Percentiles rank a stretch among this genome's conserved stretches.
phyloP scores from a whole-genome alignment of 2,888 invertebrate species.

The Troides oblongomaculatus region DNA sequence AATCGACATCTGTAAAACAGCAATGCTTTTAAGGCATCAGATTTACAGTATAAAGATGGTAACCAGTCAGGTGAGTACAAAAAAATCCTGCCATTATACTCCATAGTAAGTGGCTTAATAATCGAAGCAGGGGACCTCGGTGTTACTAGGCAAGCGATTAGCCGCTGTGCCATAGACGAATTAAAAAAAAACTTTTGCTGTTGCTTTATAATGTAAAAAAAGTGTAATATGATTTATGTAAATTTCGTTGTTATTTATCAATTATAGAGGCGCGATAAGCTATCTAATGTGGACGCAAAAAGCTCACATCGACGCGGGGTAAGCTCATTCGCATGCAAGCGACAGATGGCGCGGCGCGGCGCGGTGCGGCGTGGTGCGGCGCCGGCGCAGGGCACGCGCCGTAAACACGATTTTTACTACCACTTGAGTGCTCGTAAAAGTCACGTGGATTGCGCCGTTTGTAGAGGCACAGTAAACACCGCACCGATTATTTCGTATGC shows the following conservation, averaged over 20 bases:
- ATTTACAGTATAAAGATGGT: too few species aligned
- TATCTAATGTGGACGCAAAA: slow-evolving; percentile 26
- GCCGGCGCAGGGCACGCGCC: slow-evolving; percentile 51
- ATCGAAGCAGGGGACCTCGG: too few species aligned
- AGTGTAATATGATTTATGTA: slow-evolving; percentile 7
- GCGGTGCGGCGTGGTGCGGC: slow-evolving; percentile 45
- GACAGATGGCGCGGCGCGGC: slow-evolving; percentile 57
- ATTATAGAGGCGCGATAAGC: slow-evolving; percentile 19
- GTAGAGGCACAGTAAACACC: slow-evolving; percentile 76
- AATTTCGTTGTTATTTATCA: slow-evolving; percentile 20
- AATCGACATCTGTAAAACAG: too few species aligned
- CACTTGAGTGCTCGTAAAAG: slow-evolving; percentile 76
- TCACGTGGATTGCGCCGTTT: slow-evolving; percentile 77
- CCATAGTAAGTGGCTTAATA: too few species aligned
- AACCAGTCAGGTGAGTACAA: too few species aligned
- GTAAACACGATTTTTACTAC: slow-evolving; percentile 79
- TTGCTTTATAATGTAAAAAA: too few species aligned
- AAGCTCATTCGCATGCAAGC: slow-evolving; percentile 57
- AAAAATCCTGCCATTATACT: too few species aligned
- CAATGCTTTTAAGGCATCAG: too few species aligned
- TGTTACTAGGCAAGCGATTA: too few species aligned
- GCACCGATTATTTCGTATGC: slow-evolving; percentile 77
- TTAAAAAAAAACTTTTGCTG: too few species aligned
- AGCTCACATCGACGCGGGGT: slow-evolving; percentile 27
- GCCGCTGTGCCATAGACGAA: too few species aligned